Conservation (phyloP, 2,797 vertebrate species). For the Halcyon chelicuti region DNA sequence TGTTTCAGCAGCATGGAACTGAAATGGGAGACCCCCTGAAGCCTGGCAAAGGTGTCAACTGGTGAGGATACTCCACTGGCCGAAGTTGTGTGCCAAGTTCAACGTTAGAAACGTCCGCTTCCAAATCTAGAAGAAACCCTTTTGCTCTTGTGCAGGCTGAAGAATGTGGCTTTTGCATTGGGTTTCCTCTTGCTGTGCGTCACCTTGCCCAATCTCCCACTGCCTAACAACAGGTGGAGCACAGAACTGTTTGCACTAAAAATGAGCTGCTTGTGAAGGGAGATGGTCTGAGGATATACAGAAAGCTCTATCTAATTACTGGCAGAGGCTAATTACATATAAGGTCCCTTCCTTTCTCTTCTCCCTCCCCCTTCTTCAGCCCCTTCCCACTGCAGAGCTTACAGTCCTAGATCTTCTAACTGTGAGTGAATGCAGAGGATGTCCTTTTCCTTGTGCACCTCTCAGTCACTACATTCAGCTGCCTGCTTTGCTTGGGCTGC, state of each 20-base stretch:
- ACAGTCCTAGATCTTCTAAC: neutral
- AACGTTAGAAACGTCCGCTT: neutral
- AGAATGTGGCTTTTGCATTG: neutral
- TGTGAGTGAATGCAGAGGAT: neutral
- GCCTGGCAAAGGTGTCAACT: neutral
- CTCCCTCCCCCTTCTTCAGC: neutral
- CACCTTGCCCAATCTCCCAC: neutral
- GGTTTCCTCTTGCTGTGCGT: neutral
- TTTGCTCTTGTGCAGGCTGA: neutral
- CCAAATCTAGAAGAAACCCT: neutral
- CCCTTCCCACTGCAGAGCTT: neutral
- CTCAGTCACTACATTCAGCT: neutral
- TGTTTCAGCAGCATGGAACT: neutral
- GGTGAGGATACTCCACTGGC: neutral
- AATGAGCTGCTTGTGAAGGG: neutral
- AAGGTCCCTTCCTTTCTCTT: neutral
- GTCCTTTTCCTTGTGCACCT: neutral
- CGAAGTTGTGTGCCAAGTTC: neutral
- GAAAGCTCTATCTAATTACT: neutral
- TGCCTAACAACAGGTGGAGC: neutral
- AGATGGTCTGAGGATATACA: neutral
- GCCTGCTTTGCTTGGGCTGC: neutral
- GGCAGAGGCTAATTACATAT: neutral
- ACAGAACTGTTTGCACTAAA: neutral
- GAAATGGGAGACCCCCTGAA: neutral